Evolutionary conservation across 2,797 vertebrate species (phyloP), one percentile per base, ranked within the genome.

Genomic region (Eupleurogrammus muticus): DNA sequence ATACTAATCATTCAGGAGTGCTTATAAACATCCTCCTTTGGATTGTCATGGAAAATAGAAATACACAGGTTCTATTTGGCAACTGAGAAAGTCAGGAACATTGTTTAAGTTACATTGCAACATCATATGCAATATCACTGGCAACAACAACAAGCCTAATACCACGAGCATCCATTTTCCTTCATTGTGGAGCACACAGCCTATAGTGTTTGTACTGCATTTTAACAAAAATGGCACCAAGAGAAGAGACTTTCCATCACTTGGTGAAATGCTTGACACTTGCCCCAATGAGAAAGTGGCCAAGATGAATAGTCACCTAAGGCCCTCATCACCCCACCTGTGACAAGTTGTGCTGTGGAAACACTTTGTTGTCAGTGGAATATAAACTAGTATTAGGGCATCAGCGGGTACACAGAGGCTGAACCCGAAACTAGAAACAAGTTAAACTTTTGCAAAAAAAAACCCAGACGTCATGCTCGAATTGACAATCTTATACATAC

Each of bases 221-320:
- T 80, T 75, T 68, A 75, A 78, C 47, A 47, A 36, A 79, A 77
- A 77, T 77, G 72, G 79, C 48, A 59, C 53, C 73, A 53, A 75
- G 23, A 66, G 54, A 36, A 81, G 17, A n/a, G 51, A 59, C 49
- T 47, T 79, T 77, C 62, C 56, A 82, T 85, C 79, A 78, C 68
- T 72, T 73, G 73, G 63, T 76, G 40, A 75, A 74, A 40, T 62
- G 60, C 54, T 74, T 4, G 12, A 75, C 66, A 77, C 44, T 68
- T 66, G 20, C 40, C 66, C 48, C 66, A 71, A 19, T 73, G 54
- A 75, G 77, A 60, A 60, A 46, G 40, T 75, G 72, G 34, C 19
- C 20, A 51, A 71, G 71, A 83, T 74, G 69, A 63, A 86, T 67
- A 60, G 49, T 70, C 73, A 66, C 82, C 78, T 24, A 0, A 52